phyloP scores from a whole-genome alignment of 1,140 invertebrate genomes.

The Papilio polyxenes region DNA sequence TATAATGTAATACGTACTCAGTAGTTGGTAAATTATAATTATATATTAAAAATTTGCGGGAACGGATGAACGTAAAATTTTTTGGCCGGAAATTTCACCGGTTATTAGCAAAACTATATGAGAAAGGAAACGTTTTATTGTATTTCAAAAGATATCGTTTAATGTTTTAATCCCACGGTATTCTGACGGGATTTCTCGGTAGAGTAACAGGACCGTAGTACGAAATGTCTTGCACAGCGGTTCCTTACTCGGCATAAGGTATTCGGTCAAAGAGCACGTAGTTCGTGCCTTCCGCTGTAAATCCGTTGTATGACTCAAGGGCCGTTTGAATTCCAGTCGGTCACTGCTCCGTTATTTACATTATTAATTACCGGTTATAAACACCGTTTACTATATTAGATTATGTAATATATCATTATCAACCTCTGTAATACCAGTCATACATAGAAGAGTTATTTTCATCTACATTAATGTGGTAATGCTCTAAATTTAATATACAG shows the following conservation, averaged over 20 bases:
- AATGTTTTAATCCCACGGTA: background rate
- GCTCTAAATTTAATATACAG: too few relatives aligned
- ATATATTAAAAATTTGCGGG: background rate
- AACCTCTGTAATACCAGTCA: background rate
- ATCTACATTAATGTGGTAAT: too few relatives aligned
- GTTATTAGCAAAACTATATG: background rate
- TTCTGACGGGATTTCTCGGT: background rate
- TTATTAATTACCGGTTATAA: conserved; percentile 43
- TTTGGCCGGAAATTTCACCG: background rate
- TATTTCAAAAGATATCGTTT: background rate
- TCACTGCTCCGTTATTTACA: conserved; percentile 60
- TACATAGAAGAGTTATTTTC: background rate
- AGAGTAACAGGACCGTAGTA: conserved; percentile 13
- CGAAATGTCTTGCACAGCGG: conserved; percentile 4
- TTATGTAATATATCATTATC: background rate
- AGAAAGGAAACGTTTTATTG: background rate
- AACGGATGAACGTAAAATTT: background rate
- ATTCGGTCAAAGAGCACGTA: conserved; percentile 41
- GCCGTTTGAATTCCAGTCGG: conserved; percentile 69
- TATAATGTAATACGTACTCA: background rate
- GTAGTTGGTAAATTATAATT: background rate
- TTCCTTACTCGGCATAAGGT: conserved; percentile 24
- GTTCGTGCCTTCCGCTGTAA: conserved; percentile 68
- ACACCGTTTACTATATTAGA: conserved; percentile 30
- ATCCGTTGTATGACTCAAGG: conserved; percentile 47